A percentile compares a stretch with the other conserved stretches of the same genome.
Conservation (phyloP, 1,140 invertebrate species). For the Zaprionus davidi region DNA sequence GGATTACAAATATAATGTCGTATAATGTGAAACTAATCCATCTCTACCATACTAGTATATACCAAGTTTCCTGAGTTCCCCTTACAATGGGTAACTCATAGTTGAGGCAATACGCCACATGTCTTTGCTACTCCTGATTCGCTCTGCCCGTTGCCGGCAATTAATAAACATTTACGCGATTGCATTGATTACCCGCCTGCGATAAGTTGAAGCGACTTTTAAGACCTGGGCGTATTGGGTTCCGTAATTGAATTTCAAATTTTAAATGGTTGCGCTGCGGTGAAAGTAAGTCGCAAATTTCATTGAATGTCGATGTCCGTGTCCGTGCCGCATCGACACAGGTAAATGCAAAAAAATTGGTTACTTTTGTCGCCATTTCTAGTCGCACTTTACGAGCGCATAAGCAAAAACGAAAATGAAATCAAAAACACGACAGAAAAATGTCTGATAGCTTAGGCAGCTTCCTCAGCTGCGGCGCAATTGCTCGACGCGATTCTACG, state of each 20-base stretch:
- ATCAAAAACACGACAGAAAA: constrained; percentile 16
- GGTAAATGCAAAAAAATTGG: constrained; percentile 33
- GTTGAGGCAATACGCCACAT: background rate
- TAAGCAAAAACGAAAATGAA: constrained; percentile 35
- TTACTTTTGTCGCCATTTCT: constrained; percentile 3
- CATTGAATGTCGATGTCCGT: constrained; percentile 27
- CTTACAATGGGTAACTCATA: constrained; percentile 2
- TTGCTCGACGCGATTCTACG: constrained; percentile 19
- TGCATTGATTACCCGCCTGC: constrained; percentile 60
- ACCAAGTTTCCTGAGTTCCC: background rate
- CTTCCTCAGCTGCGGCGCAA: constrained; percentile 48
- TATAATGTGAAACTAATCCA: no score
- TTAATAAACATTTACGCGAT: constrained; percentile 78
- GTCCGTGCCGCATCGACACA: constrained; percentile 8
- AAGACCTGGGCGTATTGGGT: constrained; percentile 61
- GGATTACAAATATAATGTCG: no score
- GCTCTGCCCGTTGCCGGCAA: constrained; percentile 48
- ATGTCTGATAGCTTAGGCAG: constrained; percentile 6
- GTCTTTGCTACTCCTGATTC: background rate
- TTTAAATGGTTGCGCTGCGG: constrained; percentile 47
- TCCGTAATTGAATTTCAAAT: constrained; percentile 80
- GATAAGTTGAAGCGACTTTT: constrained; percentile 46
- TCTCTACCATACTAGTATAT: no score
- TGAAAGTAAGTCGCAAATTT: constrained; percentile 64
- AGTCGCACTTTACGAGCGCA: constrained; percentile 47